These are phyloP conservation scores for Leptopilina syphax DNA, from an alignment of 2,888 invertebrate species.

Conservation along the genomic window DNA sequence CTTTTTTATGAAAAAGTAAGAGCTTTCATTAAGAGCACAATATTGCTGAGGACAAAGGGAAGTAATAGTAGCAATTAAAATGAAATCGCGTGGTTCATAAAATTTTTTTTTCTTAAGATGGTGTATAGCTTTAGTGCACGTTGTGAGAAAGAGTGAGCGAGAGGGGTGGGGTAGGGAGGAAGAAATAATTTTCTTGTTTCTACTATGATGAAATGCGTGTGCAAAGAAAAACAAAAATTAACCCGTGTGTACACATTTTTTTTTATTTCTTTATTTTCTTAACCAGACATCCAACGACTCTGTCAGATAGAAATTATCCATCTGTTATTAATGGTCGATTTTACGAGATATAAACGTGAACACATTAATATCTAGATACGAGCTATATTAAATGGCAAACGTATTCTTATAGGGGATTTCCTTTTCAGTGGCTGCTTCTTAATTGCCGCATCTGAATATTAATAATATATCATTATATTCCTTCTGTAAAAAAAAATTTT, in stretches of 20 bases:
- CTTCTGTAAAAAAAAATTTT: slow-evolving; percentile 4
- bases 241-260: too few species aligned
- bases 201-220: slow-evolving; percentile 7
- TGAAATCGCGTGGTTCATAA: slow-evolving; percentile 35
- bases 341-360: slow-evolving; percentile 34
- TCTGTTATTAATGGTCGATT: slow-evolving; percentile 37
- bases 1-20: slow-evolving; percentile 5
- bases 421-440: slow-evolving; percentile 28
- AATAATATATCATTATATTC: slow-evolving; percentile 37
- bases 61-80: slow-evolving; percentile 37
- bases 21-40: slow-evolving; percentile 14
- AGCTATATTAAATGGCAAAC: slow-evolving; percentile 7
- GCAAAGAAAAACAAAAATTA: background rate
- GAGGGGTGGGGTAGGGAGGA: background rate
- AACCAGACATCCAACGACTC: background rate
- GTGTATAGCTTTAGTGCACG: background rate
- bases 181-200: slow-evolving; percentile 19
- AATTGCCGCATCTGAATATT: slow-evolving; percentile 13
- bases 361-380: slow-evolving; percentile 26
- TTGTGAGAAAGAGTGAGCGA: too few species aligned
- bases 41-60: slow-evolving; percentile 18
- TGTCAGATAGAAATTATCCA: slow-evolving; percentile 37
- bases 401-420: background rate
- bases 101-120: slow-evolving; percentile 11
- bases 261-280: background rate